Percentiles rank a stretch among this genome's conserved stretches.
phyloP scores from a whole-genome alignment of 92 coral and sea anemone genomes.

The Actinernus sp. region DNA sequence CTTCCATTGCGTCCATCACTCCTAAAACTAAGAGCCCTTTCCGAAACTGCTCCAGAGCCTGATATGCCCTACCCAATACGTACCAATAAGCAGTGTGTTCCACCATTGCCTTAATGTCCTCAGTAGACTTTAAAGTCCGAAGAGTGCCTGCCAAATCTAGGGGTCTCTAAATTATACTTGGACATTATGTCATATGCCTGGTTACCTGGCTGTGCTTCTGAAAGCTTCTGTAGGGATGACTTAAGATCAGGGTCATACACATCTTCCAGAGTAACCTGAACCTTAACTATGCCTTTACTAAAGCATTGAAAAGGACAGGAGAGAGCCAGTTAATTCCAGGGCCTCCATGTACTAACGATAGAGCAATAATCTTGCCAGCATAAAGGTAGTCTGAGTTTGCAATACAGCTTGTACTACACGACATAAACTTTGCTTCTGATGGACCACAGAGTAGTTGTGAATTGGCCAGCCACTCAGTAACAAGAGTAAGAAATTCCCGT shows the following conservation, averaged over 20 bases:
- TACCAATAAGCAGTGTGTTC: conserved; percentile 67
- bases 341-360: conserved; percentile 81
- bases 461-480: conserved; percentile 45
- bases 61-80: conserved; percentile 57
- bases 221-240: conserved; percentile 39
- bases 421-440: conserved; percentile 37
- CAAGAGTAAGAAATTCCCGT: conserved; percentile 71
- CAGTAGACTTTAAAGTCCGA: conserved; percentile 25
- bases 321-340: conserved; percentile 58
- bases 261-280: conserved; percentile 49
- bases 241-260: conserved; percentile 61
- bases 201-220: conserved; percentile 33
- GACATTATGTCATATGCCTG: conserved; percentile 54
- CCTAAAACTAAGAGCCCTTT: conserved; percentile 60
- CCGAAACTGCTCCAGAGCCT: conserved; percentile 71
- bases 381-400: conserved; percentile 54
- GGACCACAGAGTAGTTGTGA: conserved; percentile 69
- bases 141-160: conserved; percentile 59
- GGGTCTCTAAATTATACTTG: conserved; percentile 41
- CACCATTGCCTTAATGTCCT: conserved; percentile 49
- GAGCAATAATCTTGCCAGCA: conserved; percentile 72
- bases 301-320: conserved; percentile 57
- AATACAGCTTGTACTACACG: conserved; percentile 59
- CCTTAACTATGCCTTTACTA: conserved; percentile 56
- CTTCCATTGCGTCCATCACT: conserved; percentile 52